Evolutionary conservation across 2,888 invertebrate genomes (phyloP).

Genomic region (Apotomis betuletana): DNA sequence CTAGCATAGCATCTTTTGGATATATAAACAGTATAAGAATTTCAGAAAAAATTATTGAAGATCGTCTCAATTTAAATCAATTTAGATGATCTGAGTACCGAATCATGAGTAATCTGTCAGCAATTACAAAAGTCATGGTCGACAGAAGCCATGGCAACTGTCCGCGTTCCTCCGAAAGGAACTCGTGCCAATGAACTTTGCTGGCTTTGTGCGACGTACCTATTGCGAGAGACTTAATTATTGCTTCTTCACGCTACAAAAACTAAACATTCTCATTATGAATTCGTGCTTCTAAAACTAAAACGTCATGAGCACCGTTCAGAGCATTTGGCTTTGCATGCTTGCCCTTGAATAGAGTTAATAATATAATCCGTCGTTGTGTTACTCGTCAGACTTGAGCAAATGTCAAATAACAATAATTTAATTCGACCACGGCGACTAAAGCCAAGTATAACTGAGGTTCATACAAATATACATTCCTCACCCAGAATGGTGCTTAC

Average conservation of each 20-base stretch:
- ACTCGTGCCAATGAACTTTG: constrained; percentile 78
- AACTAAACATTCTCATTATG: constrained; percentile 43
- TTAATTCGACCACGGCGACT: constrained; percentile 20
- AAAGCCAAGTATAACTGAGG: constrained; percentile 27
- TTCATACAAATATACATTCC: constrained; percentile 14
- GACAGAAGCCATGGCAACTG: constrained; percentile 62
- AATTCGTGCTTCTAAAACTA: constrained; percentile 26
- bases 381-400: constrained; percentile 33
- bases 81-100: constrained; percentile 41
- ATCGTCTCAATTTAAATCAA: constrained; percentile 12
- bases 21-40: too few relatives aligned
- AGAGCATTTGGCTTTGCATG: constrained; percentile 35
- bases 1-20: too few relatives aligned
- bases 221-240: constrained; percentile 58
- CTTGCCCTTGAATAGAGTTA: constrained; percentile 39
- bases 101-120: constrained; percentile 53
- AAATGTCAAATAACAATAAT: constrained; percentile 40
- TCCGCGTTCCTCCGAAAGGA: constrained; percentile 56
- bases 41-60: not conserved
- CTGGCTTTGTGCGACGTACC: constrained; percentile 54
- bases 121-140: constrained; percentile 65
- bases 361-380: constrained; percentile 39
- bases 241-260: constrained; percentile 63
- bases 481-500: not conserved
- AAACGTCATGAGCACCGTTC: constrained; percentile 33